These are phyloP conservation scores for Cephus runcator DNA, from an alignment of 2,888 invertebrate genomes.

Conservation along the genomic window DNA sequence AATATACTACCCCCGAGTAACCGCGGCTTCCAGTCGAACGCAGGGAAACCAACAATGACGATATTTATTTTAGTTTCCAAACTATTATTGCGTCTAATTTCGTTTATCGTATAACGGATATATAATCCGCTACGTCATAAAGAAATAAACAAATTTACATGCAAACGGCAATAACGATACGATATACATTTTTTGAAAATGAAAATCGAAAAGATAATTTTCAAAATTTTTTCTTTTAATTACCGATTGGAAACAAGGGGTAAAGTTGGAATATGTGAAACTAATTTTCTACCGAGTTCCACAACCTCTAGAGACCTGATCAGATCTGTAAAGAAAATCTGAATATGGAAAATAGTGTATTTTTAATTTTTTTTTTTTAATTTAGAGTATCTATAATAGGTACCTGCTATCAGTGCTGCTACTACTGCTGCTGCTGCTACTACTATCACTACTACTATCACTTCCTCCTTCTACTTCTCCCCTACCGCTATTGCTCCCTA, in stretches of 20 bases:
- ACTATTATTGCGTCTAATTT: constrained; percentile 43
- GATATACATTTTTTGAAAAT: neutral
- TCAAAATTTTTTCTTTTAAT: too few relatives aligned
- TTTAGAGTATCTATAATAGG: neutral
- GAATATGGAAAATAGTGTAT: neutral
- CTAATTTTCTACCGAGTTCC: neutral
- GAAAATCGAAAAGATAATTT: neutral
- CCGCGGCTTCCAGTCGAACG: neutral
- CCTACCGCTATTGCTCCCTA: neutral
- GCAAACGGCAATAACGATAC: neutral
- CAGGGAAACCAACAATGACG: constrained; percentile 5
- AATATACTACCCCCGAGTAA: neutral
- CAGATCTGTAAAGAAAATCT: neutral
- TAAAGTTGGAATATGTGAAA: neutral
- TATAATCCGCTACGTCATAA: neutral
- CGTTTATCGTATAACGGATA: constrained; percentile 9
- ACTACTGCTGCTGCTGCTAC: too few relatives aligned
- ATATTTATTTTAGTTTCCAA: constrained; percentile 47
- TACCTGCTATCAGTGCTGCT: neutral
- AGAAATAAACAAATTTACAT: neutral
- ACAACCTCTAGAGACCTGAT: too few relatives aligned
- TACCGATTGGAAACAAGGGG: too few relatives aligned
- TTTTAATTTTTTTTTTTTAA: neutral
- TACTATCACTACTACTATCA: neutral
- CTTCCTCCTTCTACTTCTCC: too few relatives aligned